Percentiles rank a stretch among this genome's conserved stretches.
These are phyloP conservation scores for Homarus gammarus DNA, from an alignment of 2,888 invertebrate species.

Conservation along the genomic window DNA sequence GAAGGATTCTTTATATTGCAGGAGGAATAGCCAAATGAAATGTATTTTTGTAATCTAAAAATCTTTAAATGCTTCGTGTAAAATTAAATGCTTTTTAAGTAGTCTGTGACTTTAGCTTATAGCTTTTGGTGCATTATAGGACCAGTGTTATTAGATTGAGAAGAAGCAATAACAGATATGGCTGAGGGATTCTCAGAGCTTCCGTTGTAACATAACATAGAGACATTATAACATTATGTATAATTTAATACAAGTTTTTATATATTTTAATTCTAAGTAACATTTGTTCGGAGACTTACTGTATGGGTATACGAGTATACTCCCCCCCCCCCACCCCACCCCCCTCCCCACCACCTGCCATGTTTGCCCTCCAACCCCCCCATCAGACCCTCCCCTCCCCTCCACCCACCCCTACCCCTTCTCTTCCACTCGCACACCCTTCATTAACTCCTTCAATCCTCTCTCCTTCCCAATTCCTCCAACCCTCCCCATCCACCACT, in stretches of 20 bases:
- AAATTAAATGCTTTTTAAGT: neutral
- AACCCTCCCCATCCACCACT: neutral
- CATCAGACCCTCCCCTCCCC: no score
- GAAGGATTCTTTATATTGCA: neutral
- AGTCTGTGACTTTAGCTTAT: neutral
- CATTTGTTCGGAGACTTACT: neutral
- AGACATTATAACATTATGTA: neutral
- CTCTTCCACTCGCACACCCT: neutral
- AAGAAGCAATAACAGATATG: neutral
- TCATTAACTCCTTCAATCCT: neutral
- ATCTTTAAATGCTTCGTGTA: neutral
- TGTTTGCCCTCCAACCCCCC: neutral
- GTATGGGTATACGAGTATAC: neutral
- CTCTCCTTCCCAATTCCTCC: neutral
- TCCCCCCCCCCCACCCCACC: neutral
- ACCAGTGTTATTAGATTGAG: neutral
- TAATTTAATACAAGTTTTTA: neutral
- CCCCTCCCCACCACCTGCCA: neutral
- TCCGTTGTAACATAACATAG: neutral
- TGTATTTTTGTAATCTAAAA: neutral
- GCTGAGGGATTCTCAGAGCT: neutral
- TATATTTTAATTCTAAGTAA: neutral
- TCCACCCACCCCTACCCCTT: neutral
- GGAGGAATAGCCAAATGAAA: neutral
- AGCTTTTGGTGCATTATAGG: neutral